Base-by-base conservation (phyloP, 2,113 vertebrate species). In the Variabilichromis moorii region DNA sequence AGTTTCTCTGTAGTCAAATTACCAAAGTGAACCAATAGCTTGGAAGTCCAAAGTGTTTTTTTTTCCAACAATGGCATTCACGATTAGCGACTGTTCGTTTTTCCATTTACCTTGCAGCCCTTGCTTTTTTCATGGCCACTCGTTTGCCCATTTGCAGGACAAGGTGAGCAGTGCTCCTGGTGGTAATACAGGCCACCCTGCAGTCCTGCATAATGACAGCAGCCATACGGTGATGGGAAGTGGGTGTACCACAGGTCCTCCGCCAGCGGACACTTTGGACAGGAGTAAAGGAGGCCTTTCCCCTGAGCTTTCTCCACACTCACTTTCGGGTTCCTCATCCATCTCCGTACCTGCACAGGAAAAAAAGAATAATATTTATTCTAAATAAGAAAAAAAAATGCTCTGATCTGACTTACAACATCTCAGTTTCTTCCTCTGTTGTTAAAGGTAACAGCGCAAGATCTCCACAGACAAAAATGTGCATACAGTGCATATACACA, bases 251-350 rank as follows among this genome's bases (percentile, higher is more conserved):
- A 97, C 0, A 97, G 95, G 59, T 98, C 97, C 0, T 98, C 93
- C 5, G 97, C 95, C 85, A 96, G 96, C 0, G 97, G 95, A 86
- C 97, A 96, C 88, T 96, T 96, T 14, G 97, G 92, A 57, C 96
- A 97, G 0, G 97, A 91, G 84, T 97, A 98, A 88, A 97, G 96
- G 88, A 97, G 95, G 55, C 92, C 93, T 92, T 97, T 91, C 2
- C 96, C 97, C 68, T 97, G 97, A 80, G 97, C 95, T 91, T 99
- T 98, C 90, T 99, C 98, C 90, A 95, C 95, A 3, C 94, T 97
- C 85, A 98, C 97, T 95, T 98, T 97, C 0, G 98, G 98, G 90
- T 96, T 99, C 68, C 97, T 97, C 96, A 99, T 99, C 98, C 98
- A 99, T 94, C 98, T 95, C 63, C 98, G 97, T 83, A 99, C 98